phyloP scores from a whole-genome alignment of 2,113 vertebrate species.

The Cairina moschata region DNA sequence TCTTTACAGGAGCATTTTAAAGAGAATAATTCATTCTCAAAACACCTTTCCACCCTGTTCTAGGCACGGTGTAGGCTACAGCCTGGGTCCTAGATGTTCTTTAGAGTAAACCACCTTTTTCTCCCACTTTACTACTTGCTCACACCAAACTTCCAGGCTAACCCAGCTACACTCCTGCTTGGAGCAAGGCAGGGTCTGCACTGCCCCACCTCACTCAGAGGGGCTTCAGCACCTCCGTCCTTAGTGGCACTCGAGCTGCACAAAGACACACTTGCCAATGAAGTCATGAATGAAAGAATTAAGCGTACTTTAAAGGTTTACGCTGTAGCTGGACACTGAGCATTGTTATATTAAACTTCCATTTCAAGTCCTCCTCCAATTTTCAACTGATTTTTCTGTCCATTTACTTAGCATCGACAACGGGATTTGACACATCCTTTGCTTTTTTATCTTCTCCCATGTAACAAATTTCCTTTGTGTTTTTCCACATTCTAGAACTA shows the following conservation, averaged over 20 bases:
- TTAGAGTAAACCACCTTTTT: background rate
- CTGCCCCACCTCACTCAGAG: background rate
- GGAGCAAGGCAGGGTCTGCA: background rate
- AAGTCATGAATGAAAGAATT: background rate
- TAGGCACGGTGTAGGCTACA: background rate
- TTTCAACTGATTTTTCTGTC: background rate
- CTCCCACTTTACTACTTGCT: background rate
- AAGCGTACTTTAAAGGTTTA: background rate
- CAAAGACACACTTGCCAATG: background rate
- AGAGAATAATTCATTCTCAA: background rate
- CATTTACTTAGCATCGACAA: background rate
- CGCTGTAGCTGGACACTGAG: background rate
- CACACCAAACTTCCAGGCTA: background rate
- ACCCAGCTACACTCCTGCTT: background rate
- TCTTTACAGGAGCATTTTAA: background rate
- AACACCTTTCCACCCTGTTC: background rate
- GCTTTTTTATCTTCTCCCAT: background rate
- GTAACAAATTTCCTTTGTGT: background rate
- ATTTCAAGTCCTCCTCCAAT: background rate
- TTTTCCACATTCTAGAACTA: accelerated
- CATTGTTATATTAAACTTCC: background rate
- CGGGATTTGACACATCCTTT: background rate
- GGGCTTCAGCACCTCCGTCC: background rate
- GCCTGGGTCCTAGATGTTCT: background rate
- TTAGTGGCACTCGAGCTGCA: background rate